A percentile compares a stretch with the other conserved stretches of the same genome.
Conservation (phyloP, 1,140 invertebrate species). For the Philopotamus ludificatus region DNA sequence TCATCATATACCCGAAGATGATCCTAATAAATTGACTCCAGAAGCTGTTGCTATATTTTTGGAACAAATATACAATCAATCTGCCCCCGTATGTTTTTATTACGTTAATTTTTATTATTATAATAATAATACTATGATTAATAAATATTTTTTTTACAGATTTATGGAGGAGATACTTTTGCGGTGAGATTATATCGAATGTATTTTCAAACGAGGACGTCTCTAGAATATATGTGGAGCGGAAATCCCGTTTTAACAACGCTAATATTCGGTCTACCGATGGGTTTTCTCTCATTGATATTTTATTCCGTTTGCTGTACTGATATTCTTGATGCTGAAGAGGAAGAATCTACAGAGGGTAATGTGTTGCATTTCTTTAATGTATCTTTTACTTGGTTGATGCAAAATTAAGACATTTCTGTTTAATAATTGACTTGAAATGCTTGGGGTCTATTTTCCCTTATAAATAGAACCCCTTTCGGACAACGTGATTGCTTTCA, state of each 20-base stretch:
- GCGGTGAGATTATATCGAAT: conserved; percentile 70
- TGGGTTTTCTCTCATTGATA: conserved; percentile 90
- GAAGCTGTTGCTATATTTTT: conserved; percentile 78
- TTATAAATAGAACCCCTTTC: too few species aligned
- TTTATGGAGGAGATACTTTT: conserved; percentile 79
- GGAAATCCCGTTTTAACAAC: conserved; percentile 88
- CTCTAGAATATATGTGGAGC: conserved; percentile 80
- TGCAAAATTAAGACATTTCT: too few species aligned
- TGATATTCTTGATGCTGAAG: conserved; percentile 89
- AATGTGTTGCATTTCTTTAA: conserved; percentile 10
- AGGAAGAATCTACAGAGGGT: conserved; percentile 66
- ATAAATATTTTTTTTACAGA: conserved; percentile 50
- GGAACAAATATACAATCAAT: conserved; percentile 72
- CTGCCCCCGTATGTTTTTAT: conserved; percentile 62
- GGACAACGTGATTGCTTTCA: too few species aligned
- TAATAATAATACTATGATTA: neutral
- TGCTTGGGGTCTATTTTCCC: too few species aligned
- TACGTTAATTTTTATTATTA: conserved; percentile 8
- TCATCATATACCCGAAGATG: conserved; percentile 86
- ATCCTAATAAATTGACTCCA: conserved; percentile 73
- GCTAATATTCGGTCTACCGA: conserved; percentile 83
- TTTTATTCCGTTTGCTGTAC: conserved; percentile 92
- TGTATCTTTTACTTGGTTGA: too few species aligned
- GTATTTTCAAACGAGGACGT: conserved; percentile 74
- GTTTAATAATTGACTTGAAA: too few species aligned